phyloP scores from a whole-genome alignment of 2,888 invertebrate species.

The Cryptus viduatorius region DNA sequence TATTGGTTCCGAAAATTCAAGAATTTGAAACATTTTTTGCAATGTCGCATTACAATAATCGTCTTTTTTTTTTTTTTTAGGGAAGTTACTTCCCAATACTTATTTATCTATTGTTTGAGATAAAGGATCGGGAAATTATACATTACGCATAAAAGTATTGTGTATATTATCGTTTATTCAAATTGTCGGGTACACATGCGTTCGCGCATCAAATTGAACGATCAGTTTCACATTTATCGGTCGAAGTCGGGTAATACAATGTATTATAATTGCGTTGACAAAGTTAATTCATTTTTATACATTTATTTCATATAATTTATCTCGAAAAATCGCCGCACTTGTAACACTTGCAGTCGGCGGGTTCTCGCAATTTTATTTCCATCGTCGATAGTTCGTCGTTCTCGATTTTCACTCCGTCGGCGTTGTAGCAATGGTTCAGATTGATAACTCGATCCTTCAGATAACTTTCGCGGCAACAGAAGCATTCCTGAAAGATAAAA shows the following conservation, averaged over 20 bases:
- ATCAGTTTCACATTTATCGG: conserved; percentile 36
- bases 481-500: conserved; percentile 91
- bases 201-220: conserved; percentile 22
- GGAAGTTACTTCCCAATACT: neutral
- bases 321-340: conserved; percentile 95
- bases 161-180: conserved; percentile 60
- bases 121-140: neutral
- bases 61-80: neutral
- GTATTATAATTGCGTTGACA: neutral
- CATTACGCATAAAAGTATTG: conserved; percentile 4
- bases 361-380: conserved; percentile 94
- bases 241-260: conserved; percentile 43
- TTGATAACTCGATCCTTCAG: conserved; percentile 92
- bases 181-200: conserved; percentile 34
- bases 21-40: too few relatives aligned
- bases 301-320: conserved; percentile 83
- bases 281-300: conserved; percentile 25
- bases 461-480: conserved; percentile 95
- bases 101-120: neutral
- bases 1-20: too few relatives aligned
- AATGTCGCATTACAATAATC: neutral
- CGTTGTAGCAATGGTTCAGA: conserved; percentile 94
- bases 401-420: conserved; percentile 92
- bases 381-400: conserved; percentile 90
- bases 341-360: conserved; percentile 95